phyloP scores from a whole-genome alignment of 2,113 vertebrate genomes.

The Hypomesus transpacificus region DNA sequence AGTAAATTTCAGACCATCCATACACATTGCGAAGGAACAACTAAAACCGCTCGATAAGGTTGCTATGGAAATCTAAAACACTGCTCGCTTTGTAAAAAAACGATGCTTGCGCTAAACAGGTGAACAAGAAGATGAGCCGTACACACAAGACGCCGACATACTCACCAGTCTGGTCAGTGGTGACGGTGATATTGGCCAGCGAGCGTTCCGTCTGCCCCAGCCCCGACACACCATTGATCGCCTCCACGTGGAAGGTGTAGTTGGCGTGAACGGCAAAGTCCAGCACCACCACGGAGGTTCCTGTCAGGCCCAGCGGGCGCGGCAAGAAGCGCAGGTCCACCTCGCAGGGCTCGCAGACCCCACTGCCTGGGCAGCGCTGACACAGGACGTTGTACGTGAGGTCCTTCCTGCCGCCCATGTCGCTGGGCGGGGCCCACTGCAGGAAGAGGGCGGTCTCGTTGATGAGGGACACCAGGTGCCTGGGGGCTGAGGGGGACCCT shows the following conservation, averaged over 20 bases:
- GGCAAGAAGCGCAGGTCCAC: conserved; percentile 89
- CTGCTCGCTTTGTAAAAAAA: no score
- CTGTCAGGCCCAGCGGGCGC: conserved; percentile 80
- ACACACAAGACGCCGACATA: conserved; percentile 8
- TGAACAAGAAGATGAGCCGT: no score
- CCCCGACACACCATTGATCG: conserved; percentile 89
- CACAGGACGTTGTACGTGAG: conserved; percentile 91
- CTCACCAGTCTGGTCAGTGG: conserved; percentile 91
- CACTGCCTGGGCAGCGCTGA: conserved; percentile 79
- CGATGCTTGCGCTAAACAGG: no score
- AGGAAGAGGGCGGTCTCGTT: conserved; percentile 94
- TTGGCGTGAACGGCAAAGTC: conserved; percentile 88
- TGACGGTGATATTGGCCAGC: conserved; percentile 86
- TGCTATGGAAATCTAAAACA: no score
- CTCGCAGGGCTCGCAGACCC: conserved; percentile 85
- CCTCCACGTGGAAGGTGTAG: conserved; percentile 96
- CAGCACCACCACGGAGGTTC: conserved; percentile 85
- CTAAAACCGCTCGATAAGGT: no score
- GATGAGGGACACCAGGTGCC: conserved; percentile 87
- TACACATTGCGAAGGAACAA: no score
- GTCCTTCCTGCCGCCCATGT: conserved; percentile 90
- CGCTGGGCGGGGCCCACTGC: conserved; percentile 92
- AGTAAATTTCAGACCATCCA: no score
- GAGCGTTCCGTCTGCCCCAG: conserved; percentile 81
- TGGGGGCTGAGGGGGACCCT: conserved; percentile 84